Percentiles rank a stretch among this genome's conserved stretches.
These are phyloP conservation scores for Epinephelus moara DNA, from an alignment of 2,113 vertebrate species.

Conservation along the genomic window DNA sequence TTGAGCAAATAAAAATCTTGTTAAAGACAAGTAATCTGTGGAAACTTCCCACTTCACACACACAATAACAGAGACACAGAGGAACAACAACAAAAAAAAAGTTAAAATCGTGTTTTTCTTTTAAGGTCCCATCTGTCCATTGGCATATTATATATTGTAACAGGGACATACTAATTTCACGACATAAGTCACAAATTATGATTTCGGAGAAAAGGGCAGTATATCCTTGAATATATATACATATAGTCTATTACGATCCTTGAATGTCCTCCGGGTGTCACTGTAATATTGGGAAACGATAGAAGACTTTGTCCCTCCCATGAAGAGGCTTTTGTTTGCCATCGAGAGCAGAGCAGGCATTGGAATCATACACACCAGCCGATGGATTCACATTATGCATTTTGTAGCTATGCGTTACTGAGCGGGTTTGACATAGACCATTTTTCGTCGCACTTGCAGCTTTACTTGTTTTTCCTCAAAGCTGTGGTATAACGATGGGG, in stretches of 20 bases:
- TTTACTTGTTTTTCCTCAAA: not conserved
- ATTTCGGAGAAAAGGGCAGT: not conserved
- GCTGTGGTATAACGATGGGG: conserved; percentile 39
- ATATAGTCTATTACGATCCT: not conserved
- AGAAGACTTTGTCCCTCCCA: not conserved
- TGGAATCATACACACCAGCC: too few species aligned
- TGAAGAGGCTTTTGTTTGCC: conserved; percentile 4
- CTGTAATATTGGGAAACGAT: not conserved
- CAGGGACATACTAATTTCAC: not conserved
- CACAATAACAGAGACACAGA: too few species aligned
- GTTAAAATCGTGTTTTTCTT: too few species aligned
- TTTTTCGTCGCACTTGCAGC: rapidly evolving
- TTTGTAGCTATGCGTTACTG: not conserved
- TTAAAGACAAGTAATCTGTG: not conserved
- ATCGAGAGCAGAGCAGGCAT: not conserved
- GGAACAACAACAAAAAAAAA: too few species aligned
- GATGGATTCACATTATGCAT: not conserved
- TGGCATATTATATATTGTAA: not conserved
- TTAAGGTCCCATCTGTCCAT: too few species aligned
- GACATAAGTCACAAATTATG: not conserved
- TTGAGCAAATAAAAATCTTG: not conserved
- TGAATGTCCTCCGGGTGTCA: conserved; percentile 13
- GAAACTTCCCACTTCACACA: not conserved
- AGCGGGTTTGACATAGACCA: not conserved
- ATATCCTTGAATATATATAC: too few species aligned